phyloP scores from a whole-genome alignment of 2,797 vertebrate species.

The Leuciscus waleckii region DNA sequence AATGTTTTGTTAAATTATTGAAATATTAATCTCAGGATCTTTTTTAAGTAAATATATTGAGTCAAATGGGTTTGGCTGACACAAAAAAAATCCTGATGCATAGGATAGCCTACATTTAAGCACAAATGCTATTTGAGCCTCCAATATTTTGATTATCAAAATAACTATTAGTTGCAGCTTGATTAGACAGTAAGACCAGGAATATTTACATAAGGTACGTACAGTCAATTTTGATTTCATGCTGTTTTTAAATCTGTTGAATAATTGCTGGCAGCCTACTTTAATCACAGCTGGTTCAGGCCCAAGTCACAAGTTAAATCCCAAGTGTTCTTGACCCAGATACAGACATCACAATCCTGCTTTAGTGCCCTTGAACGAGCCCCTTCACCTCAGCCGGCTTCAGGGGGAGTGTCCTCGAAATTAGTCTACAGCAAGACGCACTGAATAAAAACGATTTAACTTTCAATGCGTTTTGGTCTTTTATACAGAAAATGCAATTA shows the following conservation, averaged over 20 bases:
- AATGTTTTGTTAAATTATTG: not conserved
- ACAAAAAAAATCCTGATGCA: not conserved
- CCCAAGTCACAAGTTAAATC: slow-evolving; percentile 31
- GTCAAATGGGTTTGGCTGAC: not conserved
- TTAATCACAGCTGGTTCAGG: slow-evolving; percentile 11
- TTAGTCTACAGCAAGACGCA: not conserved
- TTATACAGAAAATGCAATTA: not conserved
- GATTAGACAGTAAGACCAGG: not conserved
- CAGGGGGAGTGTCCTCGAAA: not conserved
- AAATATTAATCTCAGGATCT: not conserved
- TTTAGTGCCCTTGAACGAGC: slow-evolving; percentile 19
- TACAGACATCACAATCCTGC: slow-evolving; percentile 25
- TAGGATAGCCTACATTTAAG: not conserved
- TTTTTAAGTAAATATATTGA: not conserved
- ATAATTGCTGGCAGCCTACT: slow-evolving; percentile 1
- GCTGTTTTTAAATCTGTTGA: not conserved
- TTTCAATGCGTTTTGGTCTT: not conserved
- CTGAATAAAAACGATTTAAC: slow-evolving; percentile 14
- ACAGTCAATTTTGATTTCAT: slow-evolving; percentile 1
- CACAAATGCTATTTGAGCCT: not conserved
- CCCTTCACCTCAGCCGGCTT: slow-evolving; percentile 15
- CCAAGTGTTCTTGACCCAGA: slow-evolving; percentile 23
- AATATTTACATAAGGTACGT: not conserved
- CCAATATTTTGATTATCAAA: not conserved
- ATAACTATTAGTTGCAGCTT: not conserved